Percentiles rank a stretch among this genome's conserved stretches.
Evolutionary conservation across 2,797 vertebrate genomes (phyloP).

Genomic region (Botia almorhae): DNA sequence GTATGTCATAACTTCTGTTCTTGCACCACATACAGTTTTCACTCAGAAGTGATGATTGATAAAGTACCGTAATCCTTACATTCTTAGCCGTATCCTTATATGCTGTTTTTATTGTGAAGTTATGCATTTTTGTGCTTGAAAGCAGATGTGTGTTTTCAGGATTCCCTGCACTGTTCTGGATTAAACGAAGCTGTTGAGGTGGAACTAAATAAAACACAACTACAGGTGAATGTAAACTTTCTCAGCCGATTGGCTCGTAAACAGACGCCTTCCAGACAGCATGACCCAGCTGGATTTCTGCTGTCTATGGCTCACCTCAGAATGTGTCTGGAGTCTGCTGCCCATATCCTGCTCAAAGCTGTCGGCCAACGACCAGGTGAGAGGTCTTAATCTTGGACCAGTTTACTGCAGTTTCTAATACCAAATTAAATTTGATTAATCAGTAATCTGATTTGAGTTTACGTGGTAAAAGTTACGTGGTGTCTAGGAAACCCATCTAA

Average conservation of each 20-base stretch:
- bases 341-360: constrained; percentile 60
- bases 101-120: not conserved
- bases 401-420: too few species aligned
- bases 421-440: too few species aligned
- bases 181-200: constrained; percentile 31
- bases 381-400: not conserved
- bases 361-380: constrained; percentile 53
- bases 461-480: too few species aligned
- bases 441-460: too few species aligned
- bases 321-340: constrained; percentile 67
- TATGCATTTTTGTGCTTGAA: constrained; percentile 1
- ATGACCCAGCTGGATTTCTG: constrained; percentile 75
- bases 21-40: too few species aligned
- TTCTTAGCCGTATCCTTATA: too few species aligned
- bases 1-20: constrained; percentile 53
- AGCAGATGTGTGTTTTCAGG: constrained; percentile 63
- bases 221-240: constrained; percentile 63
- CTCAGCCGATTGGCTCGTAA: constrained; percentile 70
- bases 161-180: constrained; percentile 67
- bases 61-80: too few species aligned
- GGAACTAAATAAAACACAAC: constrained; percentile 20
- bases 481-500: too few species aligned
- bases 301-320: constrained; percentile 69
- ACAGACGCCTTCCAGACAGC: constrained; percentile 61
- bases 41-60: too few species aligned